Conservation (phyloP, 2,113 vertebrate species). For the Perca flavescens region DNA sequence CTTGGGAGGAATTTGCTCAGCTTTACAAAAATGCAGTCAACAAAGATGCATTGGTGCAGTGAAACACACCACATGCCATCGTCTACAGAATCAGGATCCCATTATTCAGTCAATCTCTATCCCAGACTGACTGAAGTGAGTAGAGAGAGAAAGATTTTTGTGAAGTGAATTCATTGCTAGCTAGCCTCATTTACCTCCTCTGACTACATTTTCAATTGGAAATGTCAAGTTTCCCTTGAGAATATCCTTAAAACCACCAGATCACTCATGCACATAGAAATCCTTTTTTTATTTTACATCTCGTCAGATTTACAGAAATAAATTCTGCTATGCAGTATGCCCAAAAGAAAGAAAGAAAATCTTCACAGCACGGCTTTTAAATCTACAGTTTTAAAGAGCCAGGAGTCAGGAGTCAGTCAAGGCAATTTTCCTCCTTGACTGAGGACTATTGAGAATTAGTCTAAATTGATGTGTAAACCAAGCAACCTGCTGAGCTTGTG, state of each 20-base stretch:
- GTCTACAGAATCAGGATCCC: conserved; percentile 26
- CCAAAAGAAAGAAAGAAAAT: conserved; percentile 10
- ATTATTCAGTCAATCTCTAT: conserved; percentile 12
- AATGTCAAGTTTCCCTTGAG: conserved; percentile 34
- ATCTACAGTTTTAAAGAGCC: conserved; percentile 3
- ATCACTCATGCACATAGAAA: not conserved
- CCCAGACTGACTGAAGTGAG: conserved; percentile 15
- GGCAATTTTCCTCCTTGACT: conserved; percentile 57
- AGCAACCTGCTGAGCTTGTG: conserved; percentile 70
- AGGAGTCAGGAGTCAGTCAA: conserved; percentile 43
- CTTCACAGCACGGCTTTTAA: not conserved
- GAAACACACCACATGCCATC: conserved; percentile 53
- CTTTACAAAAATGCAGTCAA: conserved; percentile 78
- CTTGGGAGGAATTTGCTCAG: conserved; percentile 70
- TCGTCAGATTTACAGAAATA: conserved; percentile 18
- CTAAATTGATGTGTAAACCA: conserved; percentile 76
- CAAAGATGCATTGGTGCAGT: conserved; percentile 64
- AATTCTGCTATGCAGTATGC: not conserved
- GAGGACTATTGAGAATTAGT: conserved; percentile 63
- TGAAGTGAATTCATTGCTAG: conserved; percentile 35
- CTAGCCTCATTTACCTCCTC: conserved; percentile 16
- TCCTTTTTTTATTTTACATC: conserved; percentile 4
- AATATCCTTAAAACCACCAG: not conserved
- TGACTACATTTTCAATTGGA: conserved; percentile 30
- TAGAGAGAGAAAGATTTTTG: conserved; percentile 17